Conservation (phyloP, 2,888 invertebrate genomes). For the Lottia scabra region DNA sequence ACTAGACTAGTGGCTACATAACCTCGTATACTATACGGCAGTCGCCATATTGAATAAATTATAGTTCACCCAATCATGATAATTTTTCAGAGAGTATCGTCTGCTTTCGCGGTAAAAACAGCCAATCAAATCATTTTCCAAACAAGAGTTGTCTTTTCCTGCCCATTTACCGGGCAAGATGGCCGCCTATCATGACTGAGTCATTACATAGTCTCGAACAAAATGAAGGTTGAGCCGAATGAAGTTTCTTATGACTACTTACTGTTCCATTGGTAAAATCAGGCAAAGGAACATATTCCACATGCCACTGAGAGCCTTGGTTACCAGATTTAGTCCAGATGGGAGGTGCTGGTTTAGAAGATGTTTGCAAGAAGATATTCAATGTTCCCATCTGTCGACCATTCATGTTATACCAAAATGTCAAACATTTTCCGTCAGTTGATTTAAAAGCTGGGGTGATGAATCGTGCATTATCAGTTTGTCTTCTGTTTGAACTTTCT, state of each 20-base stretch:
- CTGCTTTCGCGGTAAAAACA: too few relatives aligned
- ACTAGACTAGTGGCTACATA: too few relatives aligned
- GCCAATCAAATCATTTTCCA: too few relatives aligned
- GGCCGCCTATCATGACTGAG: too few relatives aligned
- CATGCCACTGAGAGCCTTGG: constrained; percentile 57
- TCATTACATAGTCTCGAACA: too few relatives aligned
- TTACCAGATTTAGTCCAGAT: constrained; percentile 49
- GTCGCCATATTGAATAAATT: too few relatives aligned
- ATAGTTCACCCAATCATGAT: too few relatives aligned
- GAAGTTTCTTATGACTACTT: constrained; percentile 27
- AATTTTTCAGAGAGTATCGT: too few relatives aligned
- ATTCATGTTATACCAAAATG: constrained; percentile 66
- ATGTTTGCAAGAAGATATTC: constrained; percentile 36
- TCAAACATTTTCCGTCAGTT: constrained; percentile 47
- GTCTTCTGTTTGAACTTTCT: constrained; percentile 71
- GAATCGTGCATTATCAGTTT: constrained; percentile 73
- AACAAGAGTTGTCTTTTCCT: too few relatives aligned
- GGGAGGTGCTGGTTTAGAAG: constrained; percentile 20
- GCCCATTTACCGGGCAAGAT: too few relatives aligned
- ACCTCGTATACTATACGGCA: too few relatives aligned
- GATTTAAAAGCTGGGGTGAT: constrained; percentile 25
- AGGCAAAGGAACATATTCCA: constrained; percentile 46
- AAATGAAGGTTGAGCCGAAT: too few relatives aligned
- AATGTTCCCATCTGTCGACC: constrained; percentile 60
- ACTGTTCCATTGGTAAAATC: constrained; percentile 36